Percentiles rank a stretch among this genome's conserved stretches.
Evolutionary conservation across 2,888 invertebrate genomes (phyloP).

Genomic region (Melinaea menophilus): DNA sequence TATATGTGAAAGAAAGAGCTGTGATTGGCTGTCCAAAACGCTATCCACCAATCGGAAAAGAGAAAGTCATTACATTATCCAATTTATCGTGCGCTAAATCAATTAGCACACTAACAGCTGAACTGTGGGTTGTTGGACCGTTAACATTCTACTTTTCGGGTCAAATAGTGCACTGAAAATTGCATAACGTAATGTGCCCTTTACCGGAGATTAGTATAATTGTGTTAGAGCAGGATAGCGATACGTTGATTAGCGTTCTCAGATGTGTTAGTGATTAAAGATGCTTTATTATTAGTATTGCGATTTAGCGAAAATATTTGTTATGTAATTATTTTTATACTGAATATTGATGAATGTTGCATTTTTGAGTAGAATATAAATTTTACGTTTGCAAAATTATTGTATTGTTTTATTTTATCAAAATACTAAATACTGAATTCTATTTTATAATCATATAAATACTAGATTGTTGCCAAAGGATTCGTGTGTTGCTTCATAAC

Average conservation of each 20-base stretch:
- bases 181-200: no score
- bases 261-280: constrained; percentile 30
- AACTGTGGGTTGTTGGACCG: no score
- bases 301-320: constrained; percentile 62
- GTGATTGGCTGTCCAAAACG: no score
- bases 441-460: neutral
- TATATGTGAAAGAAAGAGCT: no score
- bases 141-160: no score
- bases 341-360: constrained; percentile 71
- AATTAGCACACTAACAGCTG: no score
- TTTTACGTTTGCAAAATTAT: constrained; percentile 61
- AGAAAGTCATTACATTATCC: no score
- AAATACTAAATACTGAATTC: neutral
- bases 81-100: no score
- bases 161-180: no score
- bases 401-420: constrained; percentile 24
- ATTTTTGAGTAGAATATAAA: constrained; percentile 68
- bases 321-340: constrained; percentile 72
- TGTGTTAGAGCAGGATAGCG: constrained; percentile 1
- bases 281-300: constrained; percentile 53
- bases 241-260: constrained; percentile 16
- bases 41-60: no score
- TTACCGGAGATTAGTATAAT: neutral
- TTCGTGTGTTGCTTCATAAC: no score
- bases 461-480: no score